Base-by-base conservation (phyloP, 2,113 vertebrate species). In the Reinhardtius hippoglossoides region DNA sequence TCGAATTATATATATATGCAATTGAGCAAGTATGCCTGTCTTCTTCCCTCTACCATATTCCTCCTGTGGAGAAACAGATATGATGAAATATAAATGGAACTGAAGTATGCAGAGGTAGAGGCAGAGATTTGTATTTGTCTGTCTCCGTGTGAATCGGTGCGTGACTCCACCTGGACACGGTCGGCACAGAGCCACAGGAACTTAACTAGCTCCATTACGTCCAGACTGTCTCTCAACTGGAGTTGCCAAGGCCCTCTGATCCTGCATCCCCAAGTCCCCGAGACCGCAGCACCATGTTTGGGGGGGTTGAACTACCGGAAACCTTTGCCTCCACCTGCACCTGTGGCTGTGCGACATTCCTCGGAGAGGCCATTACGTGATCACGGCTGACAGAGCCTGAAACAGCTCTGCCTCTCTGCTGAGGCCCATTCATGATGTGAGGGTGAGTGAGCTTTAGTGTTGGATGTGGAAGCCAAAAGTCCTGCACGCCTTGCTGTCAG, bases 301-400 rank as follows among this genome's bases (percentile, higher is more conserved):
- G 79, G 4, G 4, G 68, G 64, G 50, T 54, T 81, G 54, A 78
- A 62, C 62, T 61, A 44, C 37, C 44, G 0, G 37, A 76, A 64
- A 74, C 78, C 84, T 59, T 67, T 20, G 57, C 52, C 54, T 89
- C 63, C 52, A 62, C 61, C 71, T 82, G 67, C 85, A 89, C 82
- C 91, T 89, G 88, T 78, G 83, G 74, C 84, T 88, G 68, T 52
- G 61, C 31, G 57, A 54, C 56, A 68, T 48, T 76, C 74, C 76
- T 80, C 15, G 1, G 61, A 73, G 83, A 71, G 35, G 24, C 68
- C 74, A 57, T 82, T 78, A 70, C 67, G 62, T 63, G 70, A 78
- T 72, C 70, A 78, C 63, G 55, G 75, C 71, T 81, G 79, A 89
- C 67, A 26, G 73, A 58, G 65, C 65, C 31, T 61, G 58, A 21